Evolutionary conservation across 2,888 invertebrate genomes (phyloP).

Genomic region (Mylabris sibirica): DNA sequence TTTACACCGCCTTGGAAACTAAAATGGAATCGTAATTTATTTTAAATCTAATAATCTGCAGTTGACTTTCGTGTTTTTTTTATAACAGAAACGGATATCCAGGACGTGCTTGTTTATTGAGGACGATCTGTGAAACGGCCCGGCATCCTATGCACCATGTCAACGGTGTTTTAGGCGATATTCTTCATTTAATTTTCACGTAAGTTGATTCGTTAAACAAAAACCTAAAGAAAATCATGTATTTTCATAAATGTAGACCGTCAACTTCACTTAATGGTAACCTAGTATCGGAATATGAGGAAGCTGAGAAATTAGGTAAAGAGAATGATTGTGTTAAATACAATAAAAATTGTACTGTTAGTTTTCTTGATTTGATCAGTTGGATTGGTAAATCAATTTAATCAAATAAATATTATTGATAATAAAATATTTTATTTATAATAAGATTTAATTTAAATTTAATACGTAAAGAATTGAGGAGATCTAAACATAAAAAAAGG

Average conservation of each 20-base stretch:
- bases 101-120: slow-evolving; percentile 74
- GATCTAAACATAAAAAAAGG: not conserved
- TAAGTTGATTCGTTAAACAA: slow-evolving; percentile 59
- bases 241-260: slow-evolving; percentile 63
- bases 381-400: slow-evolving; percentile 41
- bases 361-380: slow-evolving; percentile 65
- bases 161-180: slow-evolving; percentile 72
- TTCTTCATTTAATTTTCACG: slow-evolving; percentile 77
- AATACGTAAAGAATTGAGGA: not conserved
- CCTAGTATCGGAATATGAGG: slow-evolving; percentile 38
- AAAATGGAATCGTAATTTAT: slow-evolving; percentile 50
- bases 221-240: not conserved
- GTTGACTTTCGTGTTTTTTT: slow-evolving; percentile 8
- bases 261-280: slow-evolving; percentile 65
- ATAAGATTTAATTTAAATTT: not conserved
- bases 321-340: slow-evolving; percentile 63
- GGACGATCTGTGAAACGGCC: slow-evolving; percentile 79
- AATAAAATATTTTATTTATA: slow-evolving; percentile 8
- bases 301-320: slow-evolving; percentile 45
- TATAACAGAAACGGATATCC: slow-evolving; percentile 45
- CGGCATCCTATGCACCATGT: slow-evolving; percentile 71
- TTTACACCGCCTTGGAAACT: slow-evolving; percentile 49
- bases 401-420: not conserved
- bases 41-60: not conserved
- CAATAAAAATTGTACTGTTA: slow-evolving; percentile 63